phyloP scores from a whole-genome alignment of 2,113 vertebrate genomes.

The Baryphthengus martii region DNA sequence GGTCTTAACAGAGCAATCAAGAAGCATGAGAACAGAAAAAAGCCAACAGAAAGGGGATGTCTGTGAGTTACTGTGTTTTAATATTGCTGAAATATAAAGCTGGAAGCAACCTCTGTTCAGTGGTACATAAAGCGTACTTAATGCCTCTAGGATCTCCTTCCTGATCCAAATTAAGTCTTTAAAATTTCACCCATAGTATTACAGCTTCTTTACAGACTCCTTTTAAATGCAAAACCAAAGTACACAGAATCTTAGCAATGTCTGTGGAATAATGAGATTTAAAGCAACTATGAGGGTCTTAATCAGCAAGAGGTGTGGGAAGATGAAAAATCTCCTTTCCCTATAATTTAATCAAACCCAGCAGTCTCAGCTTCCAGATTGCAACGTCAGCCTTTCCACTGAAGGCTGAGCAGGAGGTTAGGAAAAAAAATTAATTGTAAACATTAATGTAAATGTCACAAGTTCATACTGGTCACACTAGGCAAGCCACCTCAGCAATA shows the following conservation, averaged over 20 bases:
- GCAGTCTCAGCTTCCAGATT: background rate
- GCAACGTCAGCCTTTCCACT: background rate
- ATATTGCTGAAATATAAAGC: background rate
- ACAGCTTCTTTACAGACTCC: background rate
- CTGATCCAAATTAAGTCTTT: background rate
- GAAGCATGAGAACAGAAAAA: background rate
- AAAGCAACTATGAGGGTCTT: background rate
- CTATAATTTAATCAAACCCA: conserved; percentile 7
- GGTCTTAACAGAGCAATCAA: background rate
- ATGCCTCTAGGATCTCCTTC: background rate
- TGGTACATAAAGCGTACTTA: background rate
- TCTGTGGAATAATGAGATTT: background rate
- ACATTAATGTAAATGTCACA: background rate
- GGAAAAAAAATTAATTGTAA: background rate
- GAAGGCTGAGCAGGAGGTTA: background rate
- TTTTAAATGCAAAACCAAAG: background rate
- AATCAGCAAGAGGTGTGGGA: background rate
- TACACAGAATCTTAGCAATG: background rate
- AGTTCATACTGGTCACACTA: background rate
- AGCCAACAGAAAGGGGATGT: background rate
- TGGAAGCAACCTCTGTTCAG: background rate
- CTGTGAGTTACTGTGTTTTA: background rate
- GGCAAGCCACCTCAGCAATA: background rate
- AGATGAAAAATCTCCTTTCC: background rate
- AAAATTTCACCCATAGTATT: background rate